Base-by-base conservation (phyloP, 2,113 vertebrate genomes). In the Caracal caracal region DNA sequence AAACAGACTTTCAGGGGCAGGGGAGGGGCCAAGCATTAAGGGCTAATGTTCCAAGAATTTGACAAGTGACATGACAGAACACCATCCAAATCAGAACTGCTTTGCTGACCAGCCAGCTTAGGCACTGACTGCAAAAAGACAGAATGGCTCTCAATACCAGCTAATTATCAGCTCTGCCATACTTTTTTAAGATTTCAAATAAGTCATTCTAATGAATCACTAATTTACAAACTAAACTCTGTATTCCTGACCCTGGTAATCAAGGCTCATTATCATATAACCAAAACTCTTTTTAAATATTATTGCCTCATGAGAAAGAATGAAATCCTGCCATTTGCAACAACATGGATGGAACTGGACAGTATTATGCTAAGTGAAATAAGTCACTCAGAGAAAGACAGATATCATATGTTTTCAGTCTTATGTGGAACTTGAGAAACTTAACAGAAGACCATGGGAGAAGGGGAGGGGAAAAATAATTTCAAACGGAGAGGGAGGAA, bases 191-290 rank as follows among this genome's bases (percentile, higher is more conserved):
- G 3, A 88, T 89, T 22, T 80, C 49, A 93, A 86, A 83, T 66
- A 85, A 76, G 11, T 63, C 37, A 84, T 83, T 73, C n/a, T 93
- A 94, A 88, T 88, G 30, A 93, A 56, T 2, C 26, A 86, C 26
- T n/a, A 22, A 63, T 82, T 94, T 93, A 35, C 13, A 90, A 59
- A 91, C 51, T 83, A 75, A 89, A 56, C 10, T 73, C n/a, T 90
- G 49, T 82, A 63, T 78, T 73, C 6, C 79, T 80, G 24, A 84
- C 26, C 5, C 10, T 81, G 19, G 35, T 43, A 90, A 92, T 93
- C 81, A 90, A 88, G 8, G 16, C 7, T 95, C 5, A 95, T 63
- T 68, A 59, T 75, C 80, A 94, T 80, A 80, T 66, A 22, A 49
- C 10, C 28, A 49, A 63, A 76, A 88, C 28, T 75, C 26, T 3